Conservation (phyloP, 2,888 invertebrate genomes). For the Eucriotettix oculatus region DNA sequence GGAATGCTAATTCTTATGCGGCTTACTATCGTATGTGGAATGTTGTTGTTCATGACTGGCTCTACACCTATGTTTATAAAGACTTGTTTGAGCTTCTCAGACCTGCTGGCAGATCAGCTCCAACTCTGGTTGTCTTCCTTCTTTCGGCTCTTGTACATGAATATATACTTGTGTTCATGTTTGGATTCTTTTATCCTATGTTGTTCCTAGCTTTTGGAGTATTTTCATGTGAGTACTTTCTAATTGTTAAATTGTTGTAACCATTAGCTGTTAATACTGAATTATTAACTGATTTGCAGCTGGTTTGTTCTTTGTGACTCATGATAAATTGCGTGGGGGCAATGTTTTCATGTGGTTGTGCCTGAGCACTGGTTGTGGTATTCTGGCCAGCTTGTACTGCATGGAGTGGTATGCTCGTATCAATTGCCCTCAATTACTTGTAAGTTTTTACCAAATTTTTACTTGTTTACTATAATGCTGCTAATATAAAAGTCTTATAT, state of each 20-base stretch:
- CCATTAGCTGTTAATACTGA: background rate
- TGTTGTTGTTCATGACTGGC: slow-evolving; percentile 85
- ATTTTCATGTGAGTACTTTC: slow-evolving; percentile 30
- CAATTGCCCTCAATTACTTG: slow-evolving; percentile 43
- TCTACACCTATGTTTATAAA: slow-evolving; percentile 75
- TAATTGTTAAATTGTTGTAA: background rate
- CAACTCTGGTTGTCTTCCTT: slow-evolving; percentile 51
- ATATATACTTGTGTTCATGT: slow-evolving; percentile 57
- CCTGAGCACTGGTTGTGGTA: slow-evolving; percentile 59
- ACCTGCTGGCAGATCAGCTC: slow-evolving; percentile 28
- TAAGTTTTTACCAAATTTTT: slow-evolving; percentile 14
- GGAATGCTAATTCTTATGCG: slow-evolving; percentile 73
- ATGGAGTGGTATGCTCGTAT: slow-evolving; percentile 73
- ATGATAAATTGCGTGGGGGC: slow-evolving; percentile 31
- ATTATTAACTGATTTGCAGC: slow-evolving; percentile 8
- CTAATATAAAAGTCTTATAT: too few species aligned
- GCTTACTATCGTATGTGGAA: slow-evolving; percentile 91
- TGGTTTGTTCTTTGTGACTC: slow-evolving; percentile 28
- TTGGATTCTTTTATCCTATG: slow-evolving; percentile 79
- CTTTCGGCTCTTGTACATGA: slow-evolving; percentile 81
- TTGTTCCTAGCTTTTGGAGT: slow-evolving; percentile 61
- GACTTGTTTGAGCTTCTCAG: slow-evolving; percentile 36
- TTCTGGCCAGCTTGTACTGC: slow-evolving; percentile 58
- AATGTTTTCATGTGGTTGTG: slow-evolving; percentile 78
- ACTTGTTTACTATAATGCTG: too few species aligned